Base-by-base conservation (phyloP, 2,888 invertebrate species). In the Heterodera filipjevi region DNA sequence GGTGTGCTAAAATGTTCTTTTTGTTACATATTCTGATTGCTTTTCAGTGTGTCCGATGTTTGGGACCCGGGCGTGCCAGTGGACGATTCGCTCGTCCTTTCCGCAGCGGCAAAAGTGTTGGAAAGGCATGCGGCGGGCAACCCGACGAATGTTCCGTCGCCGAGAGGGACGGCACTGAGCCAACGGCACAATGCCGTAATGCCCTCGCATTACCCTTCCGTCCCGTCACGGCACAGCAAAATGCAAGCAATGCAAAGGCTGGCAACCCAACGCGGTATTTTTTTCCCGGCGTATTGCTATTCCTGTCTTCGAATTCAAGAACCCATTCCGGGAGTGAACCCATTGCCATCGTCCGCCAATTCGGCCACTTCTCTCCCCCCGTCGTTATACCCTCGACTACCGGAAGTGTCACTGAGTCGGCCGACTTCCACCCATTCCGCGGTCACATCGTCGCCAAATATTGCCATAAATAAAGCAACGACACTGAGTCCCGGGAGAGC, bases 21-120 rank as follows among this genome's bases (percentile, higher is more conserved):
- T 49, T 49, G n/a, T 16, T 22, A 2, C 2, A 49, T 46, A 44
- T 39, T 32, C 35, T 78, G 22, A 32, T 49, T 49, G 19, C 16
- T 77, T 80, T 86, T 71, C 80, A 88, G 88, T 81, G 88, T 89
- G 22, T 88, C 87, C 12, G 88, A 88, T 79, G 88, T 87, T 32
- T 88, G 88, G 88, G 87, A 87, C 75, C 83, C 86, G 10, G 83
- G 84, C 33, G 85, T 89, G 12, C 79, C 82, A 64, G 82, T 89
- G 39, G 87, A 88, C 76, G 85, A 84, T 76, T 80, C 82, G 6
- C 77, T 86, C 66, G 87, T 84, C 33, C 83, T 84, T 8, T 83
- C 85, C 3, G 85, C 87, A 0, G 88, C 88, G 0, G 86, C 84
- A 6, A 83, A 85, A 73, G 88, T 88, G 8, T 71, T 88, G 46